Evolutionary conservation across 2,113 vertebrate genomes (phyloP), one percentile per base, ranked within the genome.

Genomic region (Mugil cephalus): DNA sequence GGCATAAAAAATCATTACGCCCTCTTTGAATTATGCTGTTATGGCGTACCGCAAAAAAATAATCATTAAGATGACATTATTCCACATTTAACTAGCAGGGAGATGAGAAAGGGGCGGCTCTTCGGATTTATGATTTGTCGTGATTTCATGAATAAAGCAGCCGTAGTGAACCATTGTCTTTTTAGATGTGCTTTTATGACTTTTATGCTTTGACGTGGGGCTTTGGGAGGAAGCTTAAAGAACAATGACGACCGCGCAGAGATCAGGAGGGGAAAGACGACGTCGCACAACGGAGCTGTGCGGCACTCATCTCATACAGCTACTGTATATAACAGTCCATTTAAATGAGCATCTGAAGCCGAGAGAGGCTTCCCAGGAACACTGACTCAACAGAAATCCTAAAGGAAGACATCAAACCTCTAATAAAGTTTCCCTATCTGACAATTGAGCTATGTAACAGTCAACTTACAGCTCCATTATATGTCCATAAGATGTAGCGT

Each of bases 1-100:
- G 95, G 94, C 96, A 98, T 97, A 98, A 98, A 95, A 98, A 98
- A 98, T 97, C 95, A 93, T 96, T 98, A 97, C 95, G 93, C 95
- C 94, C 95, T 94, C 83, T 62, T 88, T 96, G 93, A 94, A 95
- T 94, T 92, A 96, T 95, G 88, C 89, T 82, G 93, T 87, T 95
- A 94, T 92, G 92, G 88, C 91, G 75, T 51, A 83, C 83, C 61
- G 88, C 92, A 92, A 93, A 93, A 94, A 94, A 94, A 94, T 93
- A 94, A 94, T 94, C 92, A 95, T 95, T 94, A 95, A 90, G 89
- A 94, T 92, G 90, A 94, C 93, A 94, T 94, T 94, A 95, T 95
- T 94, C 93, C 90, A 94, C 89, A 89, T 88, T 92, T 93, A 94
- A 94, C 93, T 90, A 91, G 89, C 90, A 67, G 71, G 51, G 62